Base-by-base conservation (phyloP, 23 tunicate genomes). In the Styela plicata region DNA sequence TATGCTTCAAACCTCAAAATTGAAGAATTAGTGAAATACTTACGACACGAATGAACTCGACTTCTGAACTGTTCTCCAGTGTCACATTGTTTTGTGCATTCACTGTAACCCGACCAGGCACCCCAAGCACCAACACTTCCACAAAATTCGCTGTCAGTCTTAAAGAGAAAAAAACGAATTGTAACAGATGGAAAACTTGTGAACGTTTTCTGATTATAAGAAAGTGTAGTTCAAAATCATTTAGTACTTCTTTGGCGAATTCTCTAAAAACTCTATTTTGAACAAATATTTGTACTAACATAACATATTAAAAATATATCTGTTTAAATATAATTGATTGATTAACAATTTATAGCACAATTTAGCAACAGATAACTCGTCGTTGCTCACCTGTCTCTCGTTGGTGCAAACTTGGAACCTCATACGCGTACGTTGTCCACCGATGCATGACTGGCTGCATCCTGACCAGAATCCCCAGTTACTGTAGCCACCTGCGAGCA, bases 11-110 rank as follows among this genome's bases (percentile, higher is more conserved):
- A n/a, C n/a, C n/a, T n/a, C n/a, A n/a, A n/a, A n/a, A n/a, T n/a
- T n/a, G n/a, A n/a, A n/a, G n/a, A n/a, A 44, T 44, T 44, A 44
- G 7, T 44, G 13, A 10, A n/a, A 27, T 32, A 82, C 90, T 86
- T 79, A 90, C 89, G 97, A 62, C 99, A 94, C 16, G 99, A 89
- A 65, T 94, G 95, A n/a, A 83, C 79, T 79, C 99, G 53, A 3
- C 83, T 82, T 78, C 99, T 80, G 74, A 63, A 83, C 31, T 69
- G 52, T 30, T 70, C 23, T 20, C 95, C 94, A 28, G 36, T 69
- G 24, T 91, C 95, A 69, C 99, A 94, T 19, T 85, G 33, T 17
- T 78, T 68, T 21, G 79, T 73, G 37, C 99, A 94, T 3, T 32
- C 74, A 17, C 91, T 69, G 95, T 95, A 94, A 5, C 75, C 69